A percentile compares a stretch with the other conserved stretches of the same genome.
Evolutionary conservation across 1,140 invertebrate species (phyloP).

Genomic region (Helicoverpa zea): DNA sequence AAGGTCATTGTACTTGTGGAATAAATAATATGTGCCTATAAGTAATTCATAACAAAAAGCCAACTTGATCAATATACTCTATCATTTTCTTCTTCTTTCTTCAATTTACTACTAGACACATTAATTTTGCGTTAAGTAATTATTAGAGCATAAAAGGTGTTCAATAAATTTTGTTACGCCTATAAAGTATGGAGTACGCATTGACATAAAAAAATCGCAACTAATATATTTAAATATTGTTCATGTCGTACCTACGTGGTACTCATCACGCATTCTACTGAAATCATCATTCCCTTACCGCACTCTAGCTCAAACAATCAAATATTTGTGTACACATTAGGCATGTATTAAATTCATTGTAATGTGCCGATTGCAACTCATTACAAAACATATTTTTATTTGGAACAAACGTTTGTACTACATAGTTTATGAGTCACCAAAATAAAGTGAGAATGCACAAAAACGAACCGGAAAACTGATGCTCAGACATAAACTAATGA

Average conservation of each 20-base stretch:
- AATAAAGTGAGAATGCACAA: conserved; percentile 15
- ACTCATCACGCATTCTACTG: conserved; percentile 25
- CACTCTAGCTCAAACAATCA: conserved; percentile 36
- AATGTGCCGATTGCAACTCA: conserved; percentile 18
- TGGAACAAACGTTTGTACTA: neutral
- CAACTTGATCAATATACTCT: too few species aligned
- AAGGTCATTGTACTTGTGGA: too few species aligned
- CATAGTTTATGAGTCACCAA: neutral
- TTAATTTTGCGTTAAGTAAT: neutral
- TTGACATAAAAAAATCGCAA: conserved; percentile 9
- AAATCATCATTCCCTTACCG: too few species aligned
- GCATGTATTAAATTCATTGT: conserved; percentile 45
- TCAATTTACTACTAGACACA: too few species aligned
- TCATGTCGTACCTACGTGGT: conserved; percentile 11
- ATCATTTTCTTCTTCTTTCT: too few species aligned
- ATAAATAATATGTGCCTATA: too few species aligned
- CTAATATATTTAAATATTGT: conserved; percentile 28
- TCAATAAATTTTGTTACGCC: neutral
- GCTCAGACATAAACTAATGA: neutral
- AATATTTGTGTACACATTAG: conserved; percentile 45
- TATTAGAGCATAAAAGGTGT: neutral
- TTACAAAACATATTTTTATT: neutral
- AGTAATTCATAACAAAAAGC: too few species aligned
- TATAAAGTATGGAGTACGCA: neutral
- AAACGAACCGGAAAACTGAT: conserved; percentile 6